These are phyloP conservation scores for Hetaerina americana DNA, from an alignment of 1,140 invertebrate genomes.

Conservation along the genomic window DNA sequence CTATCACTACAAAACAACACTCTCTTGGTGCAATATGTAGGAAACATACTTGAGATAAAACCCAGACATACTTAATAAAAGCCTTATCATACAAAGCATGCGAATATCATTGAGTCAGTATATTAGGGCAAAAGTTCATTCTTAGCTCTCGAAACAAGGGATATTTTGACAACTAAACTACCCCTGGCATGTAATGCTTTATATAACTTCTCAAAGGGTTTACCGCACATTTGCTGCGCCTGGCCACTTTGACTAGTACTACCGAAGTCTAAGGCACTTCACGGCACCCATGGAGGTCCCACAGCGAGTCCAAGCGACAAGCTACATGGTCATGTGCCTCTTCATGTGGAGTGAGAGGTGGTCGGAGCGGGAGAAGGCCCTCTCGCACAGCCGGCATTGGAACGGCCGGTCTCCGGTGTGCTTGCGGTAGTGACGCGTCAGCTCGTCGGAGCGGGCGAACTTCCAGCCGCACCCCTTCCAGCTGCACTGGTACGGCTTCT, in stretches of 20 bases:
- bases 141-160: too few relatives aligned
- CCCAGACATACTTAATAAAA: too few relatives aligned
- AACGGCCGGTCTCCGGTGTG: slow-evolving; percentile 44
- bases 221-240: not conserved
- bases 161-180: too few relatives aligned
- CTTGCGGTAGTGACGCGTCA: slow-evolving; percentile 45
- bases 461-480: slow-evolving; percentile 59
- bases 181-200: too few relatives aligned
- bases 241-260: not conserved
- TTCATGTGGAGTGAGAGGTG: slow-evolving; percentile 53
- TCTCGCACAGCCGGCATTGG: slow-evolving; percentile 41
- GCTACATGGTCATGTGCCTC: slow-evolving; percentile 32
- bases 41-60: too few relatives aligned
- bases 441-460: slow-evolving; percentile 52
- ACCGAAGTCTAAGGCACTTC: not conserved
- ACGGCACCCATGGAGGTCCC: not conserved
- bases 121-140: too few relatives aligned
- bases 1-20: too few relatives aligned
- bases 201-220: not conserved
- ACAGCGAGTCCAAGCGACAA: too few relatives aligned
- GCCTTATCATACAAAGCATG: too few relatives aligned
- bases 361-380: slow-evolving; percentile 46
- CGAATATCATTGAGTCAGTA: too few relatives aligned
- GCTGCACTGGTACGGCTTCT: slow-evolving; percentile 53
- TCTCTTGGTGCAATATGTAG: too few relatives aligned